Base-by-base conservation (phyloP, 2,113 vertebrate species). In the Geothlypis trichas region DNA sequence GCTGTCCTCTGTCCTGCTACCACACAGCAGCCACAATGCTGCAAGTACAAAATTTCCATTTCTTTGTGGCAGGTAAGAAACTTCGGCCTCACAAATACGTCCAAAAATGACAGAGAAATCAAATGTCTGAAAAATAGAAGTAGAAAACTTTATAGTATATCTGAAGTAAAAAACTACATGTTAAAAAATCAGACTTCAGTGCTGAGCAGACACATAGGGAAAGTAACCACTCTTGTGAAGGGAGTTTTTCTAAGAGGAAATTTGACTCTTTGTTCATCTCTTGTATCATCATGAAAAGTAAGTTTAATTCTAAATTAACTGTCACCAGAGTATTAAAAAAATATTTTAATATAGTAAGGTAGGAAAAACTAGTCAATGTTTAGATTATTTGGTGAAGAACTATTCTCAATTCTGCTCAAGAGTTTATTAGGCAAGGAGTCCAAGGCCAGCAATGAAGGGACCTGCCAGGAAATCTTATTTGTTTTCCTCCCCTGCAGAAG, bases 31-130 rank as follows among this genome's bases (percentile, higher is more conserved):
- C 9, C 69, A 59, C 33, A 63, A 47, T 0, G 7, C 30, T 35
- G 9, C 21, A 84, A 77, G 23, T 11, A 62, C 20, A 90, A 37
- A 51, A 49, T 33, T 65, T 41, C 41, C 7, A 8, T 15, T 33
- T 37, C n/a, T 46, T 31, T 21, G 28, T 21, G 71, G n/a, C 20
- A 72, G 52, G 7, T 57, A 81, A 83, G 67, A 72, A 84, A 63
- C 30, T 81, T 62, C 41, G 79, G 47, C 54, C 31, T 52, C n/a
- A 72, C 9, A 72, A 72, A 21, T 13, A 39, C 0, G 0, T 47
- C 33, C 52, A 47, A 47, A 49, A 58, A 46, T 7, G 13, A 16
- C 33, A 75, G 27, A 83, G 41, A 80, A 85, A 89, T 54, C 21
- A 66, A 80, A 66, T 20, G 10, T 44, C 68, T 58, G 9, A 83